Evolutionary conservation across 2,797 vertebrate genomes (phyloP), one percentile per base, ranked within the genome.

Genomic region (Forpus xanthops): DNA sequence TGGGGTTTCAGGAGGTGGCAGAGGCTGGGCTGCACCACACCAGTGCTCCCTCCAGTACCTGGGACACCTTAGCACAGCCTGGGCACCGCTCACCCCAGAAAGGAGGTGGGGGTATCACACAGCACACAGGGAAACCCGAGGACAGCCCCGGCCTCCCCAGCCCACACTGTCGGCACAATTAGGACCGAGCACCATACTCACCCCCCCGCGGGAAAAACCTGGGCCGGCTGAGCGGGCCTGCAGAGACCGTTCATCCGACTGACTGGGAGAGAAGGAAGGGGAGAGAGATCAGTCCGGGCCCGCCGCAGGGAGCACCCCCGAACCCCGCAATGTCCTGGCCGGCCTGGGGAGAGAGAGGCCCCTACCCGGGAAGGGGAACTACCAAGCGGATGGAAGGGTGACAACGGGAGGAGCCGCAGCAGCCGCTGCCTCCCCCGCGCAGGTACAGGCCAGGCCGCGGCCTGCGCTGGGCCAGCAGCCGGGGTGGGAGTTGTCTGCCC

Each of bases 221-320:
- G 82, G 95, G 92, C 95, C 90, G 73, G 81, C 82, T 93, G 91
- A 87, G 87, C 93, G 85, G 94, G 88, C 90, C 95, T 84, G 94
- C 76, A 87, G 93, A 90, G 94, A 97, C 90, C 94, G 90, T 96
- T 94, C 96, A 97, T 97, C 94, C 90, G 93, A 94, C 91, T 94
- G 94, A 92, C 93, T 97, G 45, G 66, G 58, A 81, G 55, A 90
- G 18, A 6, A 52, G 28, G 39, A 35, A 44, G 62, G 12, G n/a
- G 55, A 49, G 18, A 65, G 5, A 70, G 15, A 75, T 94, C 93
- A 96, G 84, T 35, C 72, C 31, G 18, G 33, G 74, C 27, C 35
- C 58, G 44, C 49, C 71, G 9, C 12, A 33, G 75, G 28, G 25
- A 60, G 24, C 31, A 44, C 73, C 49, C 50, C 50, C 11, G 21